Evolutionary conservation across 2,888 invertebrate genomes (phyloP), one percentile per base, ranked within the genome.

Genomic region (Smittia aterrima): DNA sequence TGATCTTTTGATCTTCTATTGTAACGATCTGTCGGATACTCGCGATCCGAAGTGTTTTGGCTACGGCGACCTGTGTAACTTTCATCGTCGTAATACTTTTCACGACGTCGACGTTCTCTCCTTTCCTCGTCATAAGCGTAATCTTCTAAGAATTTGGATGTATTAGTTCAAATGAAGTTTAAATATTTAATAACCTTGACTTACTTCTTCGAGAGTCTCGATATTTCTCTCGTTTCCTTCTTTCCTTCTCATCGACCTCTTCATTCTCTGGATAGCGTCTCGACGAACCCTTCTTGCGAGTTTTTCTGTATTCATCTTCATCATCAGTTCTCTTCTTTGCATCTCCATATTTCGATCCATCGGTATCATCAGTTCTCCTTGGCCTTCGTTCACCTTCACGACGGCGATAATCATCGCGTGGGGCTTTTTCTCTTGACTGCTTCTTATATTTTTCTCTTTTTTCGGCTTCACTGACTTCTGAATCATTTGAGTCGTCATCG

Each of bases 11-110:
- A 47, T 9, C 54, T 24, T 25, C 70, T 53, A 9, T 16, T 32
- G 54, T 72, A 58, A 13, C 72, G 38, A 6, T 72, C 72, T 9
- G 22, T 13, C 2, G n/a, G 11, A 32, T 66, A 74, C 24, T 83
- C 83, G 74, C 81, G 79, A 41, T 79, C 80, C 13, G 79, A 78
- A 20, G 79, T 79, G 77, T 80, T 82, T 53, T 82, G 81, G 3
- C 82, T 82, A 0, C 76, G 74, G 18, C 75, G 75, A 25, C 82
- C 80, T 25, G 73, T 47, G 6, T 75, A 75, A 38, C 47, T 20
- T 20, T 72, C 75, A 41, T 77, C 77, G 22, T 77, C 77, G 40
- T 76, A 76, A n/a, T 58, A 58, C 13, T 40, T 66, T 4, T 77
- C 76, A n/a, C 68, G 75, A 16, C 75, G 70, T 41, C 75, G 20